Conservation (phyloP, 2,797 vertebrate genomes). For the Periophthalmus magnuspinnatus region DNA sequence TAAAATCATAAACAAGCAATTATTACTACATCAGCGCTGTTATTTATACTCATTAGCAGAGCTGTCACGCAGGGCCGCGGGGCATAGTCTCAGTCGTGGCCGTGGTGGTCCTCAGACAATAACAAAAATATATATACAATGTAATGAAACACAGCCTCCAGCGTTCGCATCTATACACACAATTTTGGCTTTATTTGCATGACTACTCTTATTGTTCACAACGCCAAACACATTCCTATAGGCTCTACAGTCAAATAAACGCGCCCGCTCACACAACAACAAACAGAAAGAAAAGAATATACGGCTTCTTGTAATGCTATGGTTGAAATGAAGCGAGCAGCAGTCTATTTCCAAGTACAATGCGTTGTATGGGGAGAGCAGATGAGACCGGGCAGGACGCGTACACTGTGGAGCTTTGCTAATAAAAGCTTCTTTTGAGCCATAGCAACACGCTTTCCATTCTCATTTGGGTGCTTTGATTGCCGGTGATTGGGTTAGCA, state of each 20-base stretch:
- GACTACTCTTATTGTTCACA: not conserved
- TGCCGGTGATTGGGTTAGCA: constrained; percentile 6
- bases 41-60: constrained; percentile 10
- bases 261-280: not conserved
- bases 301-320: not conserved
- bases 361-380: not conserved
- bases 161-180: not conserved
- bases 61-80: not conserved
- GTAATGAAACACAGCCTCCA: not conserved
- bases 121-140: not conserved
- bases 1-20: constrained; percentile 6
- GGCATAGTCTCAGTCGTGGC: not conserved
- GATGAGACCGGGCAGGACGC: constrained; percentile 8
- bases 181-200: not conserved
- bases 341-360: constrained; percentile 8
- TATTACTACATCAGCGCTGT: not conserved
- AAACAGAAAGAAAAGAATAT: not conserved
- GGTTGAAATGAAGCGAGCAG: not conserved
- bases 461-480: not conserved
- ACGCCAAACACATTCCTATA: not conserved
- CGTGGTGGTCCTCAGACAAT: not conserved
- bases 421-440: constrained; percentile 7
- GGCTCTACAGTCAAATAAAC: not conserved
- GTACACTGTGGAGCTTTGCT: not conserved
- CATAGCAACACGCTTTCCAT: not conserved